Evolutionary conservation across 1,140 invertebrate genomes (phyloP), one percentile per base, ranked within the genome.

Genomic region (Dinoponera quadriceps): DNA sequence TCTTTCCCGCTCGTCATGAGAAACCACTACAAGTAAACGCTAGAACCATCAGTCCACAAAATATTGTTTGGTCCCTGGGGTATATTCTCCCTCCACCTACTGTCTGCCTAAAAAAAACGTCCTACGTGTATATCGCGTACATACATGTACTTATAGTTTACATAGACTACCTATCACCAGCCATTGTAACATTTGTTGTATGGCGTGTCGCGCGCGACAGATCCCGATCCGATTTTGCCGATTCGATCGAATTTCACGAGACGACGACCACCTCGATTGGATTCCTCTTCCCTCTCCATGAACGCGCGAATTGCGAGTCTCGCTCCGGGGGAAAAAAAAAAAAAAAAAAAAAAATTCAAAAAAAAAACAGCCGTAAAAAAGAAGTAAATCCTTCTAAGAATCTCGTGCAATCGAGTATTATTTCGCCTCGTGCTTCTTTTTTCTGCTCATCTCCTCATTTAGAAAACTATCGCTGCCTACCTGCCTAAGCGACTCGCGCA

Each of bases 1-100:
- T 85, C 86, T 90, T 85, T 44, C 69, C 29, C 77, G 82, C 89
- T 83, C 48, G 65, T 57, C 84, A 44, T 84, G 91, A n/a, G n/a
- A 91, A 90, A 90, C 86, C 89, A 44, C 84, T 92, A 92, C 90
- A 91, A 92, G 85, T 91, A 92, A 92, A 91, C 89, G 90, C 92
- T 93, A 93, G 91, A 93, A 93, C 91, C 93, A 90, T 92, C 90
- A 93, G 91, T 93, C 88, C 92, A 91, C 65, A 89, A 90, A 90
- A 91, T 85, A 85, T 85, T 90, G 75, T 92, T 94, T 93, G 92
- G 92, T 94, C 93, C 93, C 93, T 93, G 88, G n/a, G 92, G 90
- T 69, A 78, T 85, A 89, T 80, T 88, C 72, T 91, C 85, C 49
- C 82, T 83, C 89, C 73, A 66, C 78, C 86, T 90, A 89, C 83